Evolutionary conservation across 2,888 invertebrate genomes (phyloP), one percentile per base, ranked within the genome.

Genomic region (Eubasilissa splendida): DNA sequence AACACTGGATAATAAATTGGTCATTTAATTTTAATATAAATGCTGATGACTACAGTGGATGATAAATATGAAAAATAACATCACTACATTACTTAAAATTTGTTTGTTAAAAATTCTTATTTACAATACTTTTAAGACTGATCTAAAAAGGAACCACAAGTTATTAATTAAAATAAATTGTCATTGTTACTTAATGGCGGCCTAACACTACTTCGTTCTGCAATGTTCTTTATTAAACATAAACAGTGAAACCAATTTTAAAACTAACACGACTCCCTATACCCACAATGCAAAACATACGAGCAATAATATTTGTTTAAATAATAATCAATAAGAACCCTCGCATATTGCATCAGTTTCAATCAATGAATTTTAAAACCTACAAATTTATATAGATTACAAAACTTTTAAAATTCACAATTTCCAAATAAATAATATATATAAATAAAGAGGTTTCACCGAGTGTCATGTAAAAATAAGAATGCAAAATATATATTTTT

Each of bases 1-100:
- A 76, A 76, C 76, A 63, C 74, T 63, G 22, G 53, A 52, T 76
- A 76, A 42, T 42, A 42, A 42, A 76, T 76, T 76, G 76, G 76
- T 76, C 76, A 53, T 63, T 76, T 74, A 42, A 53, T 42, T 74
- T 71, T 33, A 33, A 7, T 22, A 59, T 74, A 58, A 70, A 70
- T 71, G 71, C 54, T 54, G 70, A 54, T 9, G 14, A 33, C 33
- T 14, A n/a, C 54, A 42, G 7, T 42, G 42, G 42, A 42, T 42
- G 42, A 42, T 42, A 42, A 22, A 42, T 42, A 42, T 42, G 42
- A 42, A 42, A 42, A 42, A 42, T 42, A 42, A 42, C 42, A 42
- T 7, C 42, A 7, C 42, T 42, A 42, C 42, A 42, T 42, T 42
- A 42, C 42, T 42, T 42, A 5, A 42, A 42, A 42, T 42, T 7